Conservation (phyloP, 2,113 vertebrate species). For the Miniopterus natalensis region DNA sequence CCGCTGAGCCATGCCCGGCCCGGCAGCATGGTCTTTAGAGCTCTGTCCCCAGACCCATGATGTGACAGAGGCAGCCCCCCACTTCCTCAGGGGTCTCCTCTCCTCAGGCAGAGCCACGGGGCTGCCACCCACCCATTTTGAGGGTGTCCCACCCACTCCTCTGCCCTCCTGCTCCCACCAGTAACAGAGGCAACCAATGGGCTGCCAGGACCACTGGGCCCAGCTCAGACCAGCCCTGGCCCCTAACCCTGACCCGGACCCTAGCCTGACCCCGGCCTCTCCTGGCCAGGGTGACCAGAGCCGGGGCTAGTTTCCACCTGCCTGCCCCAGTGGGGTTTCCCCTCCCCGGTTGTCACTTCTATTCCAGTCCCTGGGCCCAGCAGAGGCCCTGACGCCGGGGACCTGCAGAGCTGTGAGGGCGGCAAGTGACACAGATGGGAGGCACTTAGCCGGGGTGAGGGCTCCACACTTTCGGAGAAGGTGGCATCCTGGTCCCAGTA, state of each 20-base stretch:
- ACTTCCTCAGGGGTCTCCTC: neutral
- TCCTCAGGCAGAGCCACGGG: rapidly evolving
- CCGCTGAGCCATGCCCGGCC: no score
- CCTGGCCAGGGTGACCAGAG: no score
- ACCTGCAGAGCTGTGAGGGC: no score
- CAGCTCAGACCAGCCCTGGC: neutral
- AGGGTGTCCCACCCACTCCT: neutral
- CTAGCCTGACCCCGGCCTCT: neutral
- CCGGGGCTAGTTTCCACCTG: neutral
- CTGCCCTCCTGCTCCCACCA: no score
- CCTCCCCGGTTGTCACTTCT: neutral
- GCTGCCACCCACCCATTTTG: neutral
- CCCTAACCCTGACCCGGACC: neutral
- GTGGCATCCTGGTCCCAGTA: rapidly evolving
- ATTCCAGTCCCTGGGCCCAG: neutral
- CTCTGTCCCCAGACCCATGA: rapidly evolving
- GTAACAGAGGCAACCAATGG: neutral
- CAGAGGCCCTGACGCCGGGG: rapidly evolving
- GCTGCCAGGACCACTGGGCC: neutral
- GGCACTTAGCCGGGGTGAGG: neutral
- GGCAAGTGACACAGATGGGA: neutral
- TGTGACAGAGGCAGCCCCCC: neutral
- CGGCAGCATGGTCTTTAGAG: neutral
- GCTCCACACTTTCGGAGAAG: neutral
- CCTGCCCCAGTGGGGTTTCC: neutral